Evolutionary conservation across 2,113 vertebrate genomes (phyloP).

Genomic region (Macquaria ambigua): DNA sequence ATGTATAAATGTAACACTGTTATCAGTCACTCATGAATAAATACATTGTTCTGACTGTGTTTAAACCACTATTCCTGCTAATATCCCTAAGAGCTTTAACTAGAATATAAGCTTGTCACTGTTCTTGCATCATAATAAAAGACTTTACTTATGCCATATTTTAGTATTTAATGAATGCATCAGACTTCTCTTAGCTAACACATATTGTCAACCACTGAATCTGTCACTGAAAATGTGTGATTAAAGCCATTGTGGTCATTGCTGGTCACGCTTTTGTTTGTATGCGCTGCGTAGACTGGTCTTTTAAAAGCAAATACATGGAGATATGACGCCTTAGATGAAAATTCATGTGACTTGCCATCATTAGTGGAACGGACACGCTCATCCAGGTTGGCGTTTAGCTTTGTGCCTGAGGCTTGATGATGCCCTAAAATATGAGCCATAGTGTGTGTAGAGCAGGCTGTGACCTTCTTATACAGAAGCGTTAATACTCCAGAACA

Average conservation of each 20-base stretch:
- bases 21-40: slow-evolving; percentile 32
- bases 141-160: slow-evolving; percentile 2
- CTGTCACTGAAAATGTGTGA: slow-evolving; percentile 1
- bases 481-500: slow-evolving; percentile 67
- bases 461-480: slow-evolving; percentile 71
- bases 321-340: slow-evolving; percentile 42
- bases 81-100: slow-evolving; percentile 28
- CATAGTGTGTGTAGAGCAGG: slow-evolving; percentile 44
- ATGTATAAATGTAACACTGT: slow-evolving; percentile 11
- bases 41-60: slow-evolving; percentile 22
- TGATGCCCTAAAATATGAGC: slow-evolving; percentile 72
- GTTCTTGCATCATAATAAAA: slow-evolving; percentile 21
- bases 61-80: slow-evolving; percentile 22
- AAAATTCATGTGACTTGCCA: slow-evolving; percentile 64
- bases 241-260: slow-evolving; percentile 7
- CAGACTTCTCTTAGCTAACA: slow-evolving; percentile 8
- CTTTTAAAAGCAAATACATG: slow-evolving; percentile 26
- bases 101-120: slow-evolving; percentile 2
- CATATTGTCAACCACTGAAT: slow-evolving; percentile 14
- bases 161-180: slow-evolving; percentile 18
- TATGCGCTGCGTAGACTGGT: neutral
- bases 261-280: slow-evolving; percentile 6
- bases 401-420: slow-evolving; percentile 69
- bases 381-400: slow-evolving; percentile 67
- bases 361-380: slow-evolving; percentile 66